These are phyloP conservation scores for Protomyctophum bolini DNA, from an alignment of 2,113 vertebrate species.

Conservation along the genomic window DNA sequence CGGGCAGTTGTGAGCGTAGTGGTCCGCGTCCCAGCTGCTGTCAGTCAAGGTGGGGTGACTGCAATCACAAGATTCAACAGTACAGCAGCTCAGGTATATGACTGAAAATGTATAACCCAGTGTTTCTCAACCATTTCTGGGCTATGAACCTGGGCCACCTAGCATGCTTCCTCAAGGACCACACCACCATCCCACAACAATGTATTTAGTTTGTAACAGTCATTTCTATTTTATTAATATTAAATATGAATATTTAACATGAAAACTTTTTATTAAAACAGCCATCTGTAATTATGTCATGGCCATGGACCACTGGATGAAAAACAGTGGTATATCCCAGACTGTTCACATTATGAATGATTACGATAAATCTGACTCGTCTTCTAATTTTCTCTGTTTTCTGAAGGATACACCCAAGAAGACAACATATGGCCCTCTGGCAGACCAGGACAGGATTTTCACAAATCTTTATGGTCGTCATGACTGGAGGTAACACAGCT, in stretches of 20 bases:
- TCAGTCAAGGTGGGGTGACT: slow-evolving; percentile 55
- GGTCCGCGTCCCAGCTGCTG: slow-evolving; percentile 57
- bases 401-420: slow-evolving; percentile 81
- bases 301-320: no score
- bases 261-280: not conserved
- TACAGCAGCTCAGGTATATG: slow-evolving; percentile 67
- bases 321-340: not conserved
- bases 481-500: slow-evolving; percentile 89
- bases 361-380: not conserved
- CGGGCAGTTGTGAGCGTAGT: slow-evolving; percentile 58
- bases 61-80: slow-evolving; percentile 70
- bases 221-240: no score
- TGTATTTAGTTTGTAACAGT: no score
- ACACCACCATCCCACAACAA: no score
- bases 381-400: not conserved
- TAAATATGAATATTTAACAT: no score
- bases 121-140: no score
- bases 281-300: no score
- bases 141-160: no score
- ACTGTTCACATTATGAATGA: not conserved
- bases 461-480: slow-evolving; percentile 96
- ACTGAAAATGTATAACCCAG: not conserved
- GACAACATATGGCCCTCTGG: slow-evolving; percentile 91
- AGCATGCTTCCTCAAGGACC: no score
- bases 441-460: slow-evolving; percentile 95